phyloP scores from a whole-genome alignment of 1,140 invertebrate genomes.

The Aphelinus certus region DNA sequence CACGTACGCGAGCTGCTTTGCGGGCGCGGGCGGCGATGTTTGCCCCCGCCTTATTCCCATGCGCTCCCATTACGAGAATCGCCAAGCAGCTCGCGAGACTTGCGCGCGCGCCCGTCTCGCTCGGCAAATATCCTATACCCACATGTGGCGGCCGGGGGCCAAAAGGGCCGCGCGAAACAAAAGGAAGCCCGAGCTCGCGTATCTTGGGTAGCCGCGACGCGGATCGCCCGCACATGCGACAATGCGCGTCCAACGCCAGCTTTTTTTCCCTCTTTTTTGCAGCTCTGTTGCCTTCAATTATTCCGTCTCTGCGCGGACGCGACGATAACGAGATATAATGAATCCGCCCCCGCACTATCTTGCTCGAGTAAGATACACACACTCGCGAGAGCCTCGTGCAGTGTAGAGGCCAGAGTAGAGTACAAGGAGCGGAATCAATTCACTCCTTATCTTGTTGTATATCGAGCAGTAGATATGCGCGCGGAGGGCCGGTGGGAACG shows the following conservation, averaged over 20 bases:
- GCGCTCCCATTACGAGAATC: constrained; percentile 38
- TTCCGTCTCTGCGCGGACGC: constrained; percentile 14
- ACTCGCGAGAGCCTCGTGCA: no score
- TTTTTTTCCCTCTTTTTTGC: no score
- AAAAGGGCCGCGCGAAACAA: neutral
- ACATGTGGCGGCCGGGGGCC: neutral
- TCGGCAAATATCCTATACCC: constrained; percentile 12
- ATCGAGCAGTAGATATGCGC: no score
- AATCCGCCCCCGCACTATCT: no score
- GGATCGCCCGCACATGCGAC: constrained; percentile 2
- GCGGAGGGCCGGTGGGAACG: no score
- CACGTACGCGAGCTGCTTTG: neutral
- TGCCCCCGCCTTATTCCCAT: constrained; percentile 31
- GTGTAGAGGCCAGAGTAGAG: no score
- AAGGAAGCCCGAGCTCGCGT: no score
- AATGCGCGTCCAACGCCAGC: neutral
- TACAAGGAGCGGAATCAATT: no score
- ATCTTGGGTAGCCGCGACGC: no score
- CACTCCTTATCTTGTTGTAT: no score
- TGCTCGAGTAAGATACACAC: no score
- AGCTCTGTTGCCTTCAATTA: constrained; percentile 1
- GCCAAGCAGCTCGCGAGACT: constrained; percentile 14
- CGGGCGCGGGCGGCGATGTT: neutral
- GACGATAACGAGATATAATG: no score
- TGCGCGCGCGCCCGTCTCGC: neutral